Evolutionary conservation across 2,113 vertebrate genomes (phyloP), one percentile per base, ranked within the genome.

Genomic region (Phoxinus phoxinus): DNA sequence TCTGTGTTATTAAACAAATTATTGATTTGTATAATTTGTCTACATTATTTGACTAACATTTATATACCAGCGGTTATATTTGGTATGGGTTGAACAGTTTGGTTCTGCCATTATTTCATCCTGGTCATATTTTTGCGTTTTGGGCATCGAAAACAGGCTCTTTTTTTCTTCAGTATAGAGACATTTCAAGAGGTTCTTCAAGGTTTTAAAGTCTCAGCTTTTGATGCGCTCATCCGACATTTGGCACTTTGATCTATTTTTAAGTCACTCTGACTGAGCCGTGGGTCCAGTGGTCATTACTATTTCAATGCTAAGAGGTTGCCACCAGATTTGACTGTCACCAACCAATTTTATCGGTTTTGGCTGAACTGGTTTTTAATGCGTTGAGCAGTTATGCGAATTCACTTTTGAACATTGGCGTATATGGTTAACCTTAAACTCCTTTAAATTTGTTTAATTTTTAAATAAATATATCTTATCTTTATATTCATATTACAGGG

Each of bases 271-370:
- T 83, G 81, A n/a, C 51, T 30, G 84, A 87, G 86, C 80, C 48
- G 27, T 19, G 80, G 79, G 81, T 69, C 87, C 88, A 85, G 87
- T 76, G 84, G 90, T 93, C 92, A 92, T 93, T 90, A 91, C 88
- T 92, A 91, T 92, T 93, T 92, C 90, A 92, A 91, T 72, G 77
- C 87, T 89, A 88, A 92, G 90, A 19, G 35, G 89, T 92, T 90
- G 86, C 76, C 23, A 65, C 81, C 56, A 80, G 61, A 87, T 79
- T 44, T 48, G 53, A 27, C 46, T 7, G 21, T 58, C 76, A 67
- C 74, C 58, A 82, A 56, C 69, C 74, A 56, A 3, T 6, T 32
- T 56, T 32, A 21, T 11, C 3, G 19, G 3, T 77, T 27, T 3
- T 56, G 71, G 7, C 9, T 19, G 7, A 21, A 53, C 30, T 53